A percentile compares a stretch with the other conserved stretches of the same genome.
phyloP scores from a whole-genome alignment of 2,113 vertebrate genomes.

The Turnix velox region DNA sequence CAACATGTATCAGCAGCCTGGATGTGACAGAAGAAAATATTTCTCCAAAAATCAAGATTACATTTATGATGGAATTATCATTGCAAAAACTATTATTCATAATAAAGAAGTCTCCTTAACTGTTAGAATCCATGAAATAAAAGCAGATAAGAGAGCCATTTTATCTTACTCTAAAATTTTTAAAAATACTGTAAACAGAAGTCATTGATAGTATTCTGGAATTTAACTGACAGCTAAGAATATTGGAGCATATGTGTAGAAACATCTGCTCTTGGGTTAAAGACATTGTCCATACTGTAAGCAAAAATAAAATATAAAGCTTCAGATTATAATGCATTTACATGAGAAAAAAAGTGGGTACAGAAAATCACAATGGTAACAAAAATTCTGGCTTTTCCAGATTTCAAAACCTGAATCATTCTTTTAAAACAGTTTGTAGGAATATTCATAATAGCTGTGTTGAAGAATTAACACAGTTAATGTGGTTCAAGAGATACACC shows the following conservation, averaged over 20 bases:
- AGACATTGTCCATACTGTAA: neutral
- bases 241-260: neutral
- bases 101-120: neutral
- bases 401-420: neutral
- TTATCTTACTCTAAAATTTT: neutral
- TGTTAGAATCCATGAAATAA: neutral
- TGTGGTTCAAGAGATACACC: neutral
- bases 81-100: neutral
- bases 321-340: neutral
- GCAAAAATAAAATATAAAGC: neutral
- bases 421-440: neutral
- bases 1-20: neutral
- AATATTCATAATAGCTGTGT: neutral
- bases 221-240: fast-evolving
- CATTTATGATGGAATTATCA: neutral
- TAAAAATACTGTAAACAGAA: neutral
- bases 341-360: neutral
- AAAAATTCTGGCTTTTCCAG: neutral
- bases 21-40: neutral
- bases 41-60: neutral
- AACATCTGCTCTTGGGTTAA: neutral
- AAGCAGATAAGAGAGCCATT: neutral
- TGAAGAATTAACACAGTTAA: neutral
- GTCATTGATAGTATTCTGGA: neutral
- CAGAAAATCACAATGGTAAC: neutral